A percentile compares a stretch with the other conserved stretches of the same genome.
These are phyloP conservation scores for Thymelicus acteon DNA, from an alignment of 2,888 invertebrate species.

Conservation along the genomic window DNA sequence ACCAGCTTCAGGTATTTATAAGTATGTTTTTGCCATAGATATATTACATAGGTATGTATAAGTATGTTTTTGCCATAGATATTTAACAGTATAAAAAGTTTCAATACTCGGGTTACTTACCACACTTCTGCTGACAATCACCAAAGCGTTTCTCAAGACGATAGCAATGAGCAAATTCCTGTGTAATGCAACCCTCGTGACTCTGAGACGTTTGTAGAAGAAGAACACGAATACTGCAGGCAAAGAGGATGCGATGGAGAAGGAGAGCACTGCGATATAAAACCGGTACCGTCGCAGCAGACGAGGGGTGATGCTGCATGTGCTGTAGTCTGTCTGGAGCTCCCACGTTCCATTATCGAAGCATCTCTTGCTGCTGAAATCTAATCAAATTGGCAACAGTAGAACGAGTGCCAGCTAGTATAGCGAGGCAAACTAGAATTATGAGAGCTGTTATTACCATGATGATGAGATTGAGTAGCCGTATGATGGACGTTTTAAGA, in stretches of 20 bases:
- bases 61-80: not conserved
- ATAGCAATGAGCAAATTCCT: conserved; percentile 86
- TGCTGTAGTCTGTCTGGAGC: conserved; percentile 82
- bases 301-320: conserved; percentile 83
- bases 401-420: too few species aligned
- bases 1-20: too few species aligned
- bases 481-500: too few species aligned
- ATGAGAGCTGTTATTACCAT: too few species aligned
- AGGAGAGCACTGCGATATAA: conserved; percentile 79
- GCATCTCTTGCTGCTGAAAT: conserved; percentile 85
- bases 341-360: conserved; percentile 83
- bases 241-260: conserved; percentile 80
- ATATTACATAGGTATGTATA: too few species aligned
- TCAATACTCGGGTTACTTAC: conserved; percentile 57
- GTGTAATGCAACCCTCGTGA: conserved; percentile 83
- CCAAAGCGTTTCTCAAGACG: conserved; percentile 82
- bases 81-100: not conserved
- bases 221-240: conserved; percentile 86
- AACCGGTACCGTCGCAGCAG: conserved; percentile 79
- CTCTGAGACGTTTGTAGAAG: conserved; percentile 80
- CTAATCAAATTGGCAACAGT: conserved; percentile 55
- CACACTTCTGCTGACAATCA: conserved; percentile 82
- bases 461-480: too few species aligned
- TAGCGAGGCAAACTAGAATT: too few species aligned
- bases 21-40: too few species aligned